Base-by-base conservation (phyloP, 2,797 vertebrate species). In the Fratercula arctica region DNA sequence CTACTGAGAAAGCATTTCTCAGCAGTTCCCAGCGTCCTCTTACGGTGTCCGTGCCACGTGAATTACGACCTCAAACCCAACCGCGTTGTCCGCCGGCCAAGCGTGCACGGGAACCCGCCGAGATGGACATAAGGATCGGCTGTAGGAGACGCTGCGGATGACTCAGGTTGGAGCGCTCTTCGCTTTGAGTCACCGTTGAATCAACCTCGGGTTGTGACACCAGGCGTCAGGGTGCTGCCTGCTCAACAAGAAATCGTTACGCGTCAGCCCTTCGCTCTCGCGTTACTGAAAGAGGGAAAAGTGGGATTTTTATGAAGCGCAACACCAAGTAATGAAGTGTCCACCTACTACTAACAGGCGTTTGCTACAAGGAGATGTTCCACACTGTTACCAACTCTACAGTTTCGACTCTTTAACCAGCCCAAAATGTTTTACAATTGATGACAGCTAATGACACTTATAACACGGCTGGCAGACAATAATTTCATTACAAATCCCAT, bases 31-130 rank as follows among this genome's bases (percentile, higher is more conserved):
- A 54, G 3, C 4, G 1, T 35, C 59, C 69, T 43, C 56, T 64
- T 51, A n/a, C 7, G 1, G 12, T 0, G 2, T 13, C 79, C 2
- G 1, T 50, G 37, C 45, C 67, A 10, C 6, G 1, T 31, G 80
- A 31, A 17, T 41, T 3, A 39, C 2, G 16, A 51, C 73, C 79
- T 56, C 56, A 29, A n/a, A 35, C 21, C 50, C 15, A 63, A 23
- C 41, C 13, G 41, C 2, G 5, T 39, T 21, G 61, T 16, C 37
- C 5, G 6, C 15, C 6, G 35, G 28, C 72, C 64, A 50, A 83
- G 25, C 46, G 63, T 2, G 48, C 39, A 1, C 0, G 6, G 79
- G 59, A 72, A n/a, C 51, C 68, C 28, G 4, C 74, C 5, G 8
- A 17, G 45, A 57, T 1, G 67, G 59, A 59, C 53, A 59, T 24